Base-by-base conservation (phyloP, 1,140 invertebrate genomes). In the Ectropis grisescens region DNA sequence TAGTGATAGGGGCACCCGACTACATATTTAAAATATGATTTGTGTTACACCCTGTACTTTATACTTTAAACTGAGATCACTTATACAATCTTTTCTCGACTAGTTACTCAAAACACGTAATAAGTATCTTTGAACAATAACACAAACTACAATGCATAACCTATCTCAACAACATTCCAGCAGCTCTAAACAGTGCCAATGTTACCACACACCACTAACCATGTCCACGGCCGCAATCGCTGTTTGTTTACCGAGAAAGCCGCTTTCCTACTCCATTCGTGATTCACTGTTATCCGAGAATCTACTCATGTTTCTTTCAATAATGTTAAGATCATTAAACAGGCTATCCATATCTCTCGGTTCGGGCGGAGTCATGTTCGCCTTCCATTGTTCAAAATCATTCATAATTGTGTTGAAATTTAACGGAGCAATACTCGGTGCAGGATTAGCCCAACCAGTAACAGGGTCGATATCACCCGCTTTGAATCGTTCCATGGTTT, bases 401-500 rank as follows among this genome's bases (percentile, higher is more conserved):
- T 12, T 45, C 13, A 35, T 41, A 7, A 28, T 14, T 10, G 44
- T 26, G 13, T 38, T 31, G 10, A n/a, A 26, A 10, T 10, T 26
- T 22, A 22, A 22, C 9, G 19, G 4, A 5, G 19, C 19, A 4
- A 9, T 22, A 22, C 4, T 22, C 9, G 19, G 9, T 9, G 19
- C 9, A 22, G 19, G 9, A 22, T 22, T 22, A 5, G 9, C 9
- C 9, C 4, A 5, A 22, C 4, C 19, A 22, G 4, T 9, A 5
- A 4, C 19, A 4, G 19, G 4, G 13, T 1, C 7, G 4, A 23
- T 42, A 9, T 57, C 30, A 11, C 13, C 38, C 27, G 45, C 29
- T 47, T 58, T 32, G 5, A 68, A 28, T 2, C 71, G 54, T 19
- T 70, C 57, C 11, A 47, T 46, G 0, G 71, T 80, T 36, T 80